Evolutionary conservation across 1,140 invertebrate species (phyloP).

Genomic region (Fopius arisanus): DNA sequence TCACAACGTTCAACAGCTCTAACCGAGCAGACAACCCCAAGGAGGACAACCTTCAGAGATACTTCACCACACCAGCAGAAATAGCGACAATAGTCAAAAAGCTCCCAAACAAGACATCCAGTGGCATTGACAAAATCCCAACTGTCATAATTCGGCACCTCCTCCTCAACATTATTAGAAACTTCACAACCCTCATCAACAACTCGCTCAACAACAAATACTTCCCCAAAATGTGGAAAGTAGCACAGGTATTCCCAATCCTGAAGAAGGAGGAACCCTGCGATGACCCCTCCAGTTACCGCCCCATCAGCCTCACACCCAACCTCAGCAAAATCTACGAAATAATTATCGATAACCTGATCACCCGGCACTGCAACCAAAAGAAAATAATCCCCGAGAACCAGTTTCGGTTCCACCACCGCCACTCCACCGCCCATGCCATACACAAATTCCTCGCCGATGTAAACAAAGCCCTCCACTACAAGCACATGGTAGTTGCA

Average conservation of each 20-base stretch:
- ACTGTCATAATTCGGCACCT: slow-evolving; percentile 26
- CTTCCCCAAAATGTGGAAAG: slow-evolving; percentile 39
- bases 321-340: slow-evolving; percentile 43
- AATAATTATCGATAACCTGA: slow-evolving; percentile 30
- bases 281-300: slow-evolving; percentile 19
- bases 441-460: slow-evolving; percentile 29
- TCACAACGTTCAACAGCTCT: neutral
- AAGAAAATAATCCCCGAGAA: slow-evolving; percentile 20
- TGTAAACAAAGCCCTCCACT: neutral
- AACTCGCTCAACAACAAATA: slow-evolving; percentile 25
- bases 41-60: neutral
- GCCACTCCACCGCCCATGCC: slow-evolving; percentile 24
- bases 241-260: slow-evolving; percentile 35
- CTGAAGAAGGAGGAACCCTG: slow-evolving; percentile 34
- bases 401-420: slow-evolving; percentile 26
- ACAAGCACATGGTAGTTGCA: neutral
- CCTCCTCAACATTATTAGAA: slow-evolving; percentile 9
- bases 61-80: neutral
- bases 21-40: slow-evolving; percentile 33
- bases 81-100: slow-evolving; percentile 27
- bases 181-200: slow-evolving; percentile 25
- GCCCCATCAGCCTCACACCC: slow-evolving; percentile 37
- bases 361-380: neutral
- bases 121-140: slow-evolving; percentile 29
- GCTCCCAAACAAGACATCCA: slow-evolving; percentile 31